Evolutionary conservation across 1,140 invertebrate species (phyloP), one percentile per base, ranked within the genome.

Genomic region (Pogonomyrmex barbatus): DNA sequence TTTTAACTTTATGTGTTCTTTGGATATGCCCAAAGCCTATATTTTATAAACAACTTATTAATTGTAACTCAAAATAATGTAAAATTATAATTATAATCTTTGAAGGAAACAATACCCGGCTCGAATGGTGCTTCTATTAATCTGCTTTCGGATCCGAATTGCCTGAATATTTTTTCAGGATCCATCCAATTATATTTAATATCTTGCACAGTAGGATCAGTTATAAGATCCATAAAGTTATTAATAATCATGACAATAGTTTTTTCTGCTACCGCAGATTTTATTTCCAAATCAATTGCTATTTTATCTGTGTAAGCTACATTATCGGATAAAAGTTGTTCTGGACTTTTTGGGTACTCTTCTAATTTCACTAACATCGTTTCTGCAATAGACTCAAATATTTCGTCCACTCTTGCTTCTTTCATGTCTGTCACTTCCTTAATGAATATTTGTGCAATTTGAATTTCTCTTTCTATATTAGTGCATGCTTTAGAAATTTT

Each of bases 351-450:
- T 0, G 98, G 96, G 83, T 96, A 93, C 50, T 96, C 94, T 1
- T 96, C 96, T 30, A 98, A 93, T 91, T 97, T 96, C 24, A 98
- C 96, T 24, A 98, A 94, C 58, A 95, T 93, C 1, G 96, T 97
- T 56, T 96, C 94, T 0, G 96, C 93, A 90, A 98, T 97, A 1
- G 96, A 96, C 45, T 96, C 94, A 30, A 98, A 94, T 39, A 97
- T 96, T 68, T 96, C 96, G 90, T 98, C 97, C 42, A 98, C 96
- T 88, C 97, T 96, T 68, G 97, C 96, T 93, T 97, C 97, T 89
- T 97, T 97, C 89, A 98, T 96, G 88, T 98, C 97, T 62, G 96
- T 95, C 0, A 97, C 96, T 93, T 96, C 96, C 90, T 97, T 97
- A 4, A 97, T 95, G 90, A 98, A 97, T 83, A 96, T 95, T 90